Evolutionary conservation across 1,140 invertebrate species (phyloP), one percentile per base, ranked within the genome.

Genomic region (Pinna nobilis): DNA sequence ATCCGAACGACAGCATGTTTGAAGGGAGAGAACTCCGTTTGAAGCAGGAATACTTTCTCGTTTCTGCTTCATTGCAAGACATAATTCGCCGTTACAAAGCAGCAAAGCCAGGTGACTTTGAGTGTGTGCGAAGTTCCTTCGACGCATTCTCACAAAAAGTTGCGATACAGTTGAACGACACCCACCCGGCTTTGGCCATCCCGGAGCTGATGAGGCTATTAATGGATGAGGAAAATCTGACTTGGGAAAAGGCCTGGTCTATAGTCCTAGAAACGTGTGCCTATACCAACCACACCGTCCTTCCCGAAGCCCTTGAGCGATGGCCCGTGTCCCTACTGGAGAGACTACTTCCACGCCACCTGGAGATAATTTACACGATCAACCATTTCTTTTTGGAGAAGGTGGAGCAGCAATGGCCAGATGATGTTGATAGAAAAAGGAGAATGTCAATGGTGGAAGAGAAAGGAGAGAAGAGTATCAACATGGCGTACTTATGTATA

Each of bases 31-130:
- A 99, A 86, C 90, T 99, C 50, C 93, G 98, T 82, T 90, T 99
- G 53, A 99, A 99, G 86, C 98, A 99, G 89, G 97, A 99, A 90
- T 99, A 99, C 87, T 99, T 99, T 89, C 95, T 99, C 93, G 95
- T 95, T 66, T 95, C 98, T 13, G 98, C 98, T 35, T 98, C 98
- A 3, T 90, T 99, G 0, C 96, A 97, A 87, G 97, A 98, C 84
- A 97, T 98, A 67, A 94, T 99, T 74, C 93, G 98, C 44, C 92
- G 98, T 65, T 99, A 95, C 89, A 99, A 99, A 90, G 92, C 95
- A 0, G 95, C 96, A 28, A 98, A 97, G 89, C 98, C 97, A 86
- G 96, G 96, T 0, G 92, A 91, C 2, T 92, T 93, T 30, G 94
- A 97, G 82, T 91, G 93, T 23, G 93, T 94, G 4, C 91, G 96